A percentile compares a stretch with the other conserved stretches of the same genome.
phyloP scores from a whole-genome alignment of 2,888 invertebrate species.

The Trichacis sp. region DNA sequence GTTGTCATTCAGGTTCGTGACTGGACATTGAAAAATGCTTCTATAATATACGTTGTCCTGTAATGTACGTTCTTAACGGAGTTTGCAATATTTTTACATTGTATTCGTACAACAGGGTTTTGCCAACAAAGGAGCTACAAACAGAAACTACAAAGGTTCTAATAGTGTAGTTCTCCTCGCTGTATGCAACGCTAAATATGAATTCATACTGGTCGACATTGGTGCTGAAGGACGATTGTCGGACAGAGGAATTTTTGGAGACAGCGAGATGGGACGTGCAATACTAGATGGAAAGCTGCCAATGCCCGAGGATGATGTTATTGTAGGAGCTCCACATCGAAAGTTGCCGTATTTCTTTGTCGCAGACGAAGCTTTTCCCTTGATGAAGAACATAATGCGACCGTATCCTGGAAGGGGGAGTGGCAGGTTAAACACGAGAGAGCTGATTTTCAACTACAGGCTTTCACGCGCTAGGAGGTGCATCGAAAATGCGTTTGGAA shows the following conservation, averaged over 20 bases:
- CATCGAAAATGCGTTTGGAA: no score
- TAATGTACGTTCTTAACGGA: no score
- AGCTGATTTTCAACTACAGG: constrained; percentile 34
- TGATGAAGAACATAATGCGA: constrained; percentile 29
- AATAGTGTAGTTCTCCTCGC: constrained; percentile 25
- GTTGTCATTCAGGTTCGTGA: constrained; percentile 16
- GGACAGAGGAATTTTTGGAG: constrained; percentile 12
- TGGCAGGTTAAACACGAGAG: not conserved
- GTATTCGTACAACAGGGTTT: no score
- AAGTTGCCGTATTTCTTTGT: constrained; percentile 23
- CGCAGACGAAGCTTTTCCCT: constrained; percentile 38
- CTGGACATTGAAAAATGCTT: no score
- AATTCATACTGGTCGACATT: constrained; percentile 17
- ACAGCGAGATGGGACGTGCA: constrained; percentile 6
- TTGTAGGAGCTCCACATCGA: not conserved
- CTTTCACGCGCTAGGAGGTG: constrained; percentile 26
- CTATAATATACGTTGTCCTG: no score
- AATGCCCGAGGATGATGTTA: not conserved
- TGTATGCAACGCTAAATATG: constrained; percentile 13
- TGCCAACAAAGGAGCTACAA: constrained; percentile 7
- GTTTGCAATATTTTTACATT: no score
- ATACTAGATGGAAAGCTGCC: not conserved
- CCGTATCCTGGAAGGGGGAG: constrained; percentile 33
- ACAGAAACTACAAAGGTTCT: constrained; percentile 28
- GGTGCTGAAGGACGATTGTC: constrained; percentile 18